Evolutionary conservation across 2,888 invertebrate species (phyloP), one percentile per base, ranked within the genome.

Genomic region (Aporophyla nigra): DNA sequence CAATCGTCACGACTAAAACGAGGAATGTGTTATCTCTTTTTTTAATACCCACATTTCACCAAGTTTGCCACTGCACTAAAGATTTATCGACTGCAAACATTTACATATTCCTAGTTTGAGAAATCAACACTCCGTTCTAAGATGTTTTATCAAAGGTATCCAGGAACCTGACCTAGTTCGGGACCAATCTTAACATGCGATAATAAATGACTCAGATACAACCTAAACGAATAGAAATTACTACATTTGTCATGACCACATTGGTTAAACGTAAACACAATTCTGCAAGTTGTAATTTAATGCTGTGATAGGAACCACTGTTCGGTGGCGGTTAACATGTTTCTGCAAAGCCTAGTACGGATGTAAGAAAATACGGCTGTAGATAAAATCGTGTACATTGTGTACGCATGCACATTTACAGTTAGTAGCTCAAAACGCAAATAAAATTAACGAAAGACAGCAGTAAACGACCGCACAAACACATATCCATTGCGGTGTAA

Each of bases 401-500:
- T 84, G 86, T 91, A 90, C 85, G 87, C 68, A 74, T 76, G 54
- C 90, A 91, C 89, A 88, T 90, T 91, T 91, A 90, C 89, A 85
- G 88, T 90, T 90, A 91, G 88, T 89, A 83, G 87, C 86, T 89
- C 88, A 88, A 89, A 91, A 91, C 86, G 89, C 92, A 93, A 93
- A 93, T 92, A 93, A 93, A 93, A 91, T 91, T 92, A 91, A 89
- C 87, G 87, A 91, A 92, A 92, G 88, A 92, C 89, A 89, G 88
- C 87, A 88, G 90, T 91, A 90, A 92, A 92, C 87, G 88, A 92
- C 92, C 92, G 89, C 92, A 92, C 90, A 90, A 89, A 89, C 87
- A 90, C 87, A 91, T 89, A 90, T 92, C 89, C 88, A 90, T 92
- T 95, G 95, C 93, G 94, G 95, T 94, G 91, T 88, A 87, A 91